phyloP scores from a whole-genome alignment of 2,888 invertebrate species.

The Eupelmus urozonus region DNA sequence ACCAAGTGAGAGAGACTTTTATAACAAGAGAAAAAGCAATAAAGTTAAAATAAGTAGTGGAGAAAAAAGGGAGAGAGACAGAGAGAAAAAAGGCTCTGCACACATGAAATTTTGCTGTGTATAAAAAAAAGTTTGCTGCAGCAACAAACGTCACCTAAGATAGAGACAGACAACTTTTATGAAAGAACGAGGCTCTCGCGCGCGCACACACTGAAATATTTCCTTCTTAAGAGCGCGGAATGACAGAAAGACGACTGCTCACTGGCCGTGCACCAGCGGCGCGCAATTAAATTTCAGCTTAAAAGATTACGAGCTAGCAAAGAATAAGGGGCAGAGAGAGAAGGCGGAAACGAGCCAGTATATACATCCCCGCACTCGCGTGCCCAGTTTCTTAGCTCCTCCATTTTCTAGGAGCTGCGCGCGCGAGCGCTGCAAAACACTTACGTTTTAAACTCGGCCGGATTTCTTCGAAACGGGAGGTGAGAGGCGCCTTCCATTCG shows the following conservation, averaged over 20 bases:
- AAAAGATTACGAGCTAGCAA: constrained; percentile 48
- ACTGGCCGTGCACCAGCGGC: not conserved
- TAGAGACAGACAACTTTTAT: constrained; percentile 16
- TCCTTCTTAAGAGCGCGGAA: constrained; percentile 12
- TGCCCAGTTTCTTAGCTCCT: constrained; percentile 19
- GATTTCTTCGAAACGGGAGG: constrained; percentile 17
- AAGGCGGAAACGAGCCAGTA: not conserved
- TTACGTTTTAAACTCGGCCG: constrained; percentile 26
- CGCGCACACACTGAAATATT: not conserved
- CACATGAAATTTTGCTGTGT: not conserved
- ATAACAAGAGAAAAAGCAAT: not conserved
- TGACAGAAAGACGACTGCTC: not conserved
- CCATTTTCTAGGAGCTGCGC: not conserved
- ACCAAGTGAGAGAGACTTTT: too few species aligned
- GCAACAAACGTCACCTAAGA: not conserved
- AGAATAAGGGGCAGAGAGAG: not conserved
- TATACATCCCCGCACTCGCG: constrained; percentile 18
- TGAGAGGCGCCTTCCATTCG: not conserved
- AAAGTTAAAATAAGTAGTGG: not conserved
- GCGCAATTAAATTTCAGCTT: constrained; percentile 54
- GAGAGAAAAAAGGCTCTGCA: not conserved
- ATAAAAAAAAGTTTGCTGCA: not conserved
- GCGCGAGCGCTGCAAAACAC: constrained; percentile 29
- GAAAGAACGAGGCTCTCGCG: constrained; percentile 17
- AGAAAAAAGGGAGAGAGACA: constrained; percentile 7